A percentile compares a stretch with the other conserved stretches of the same genome.
Conservation (phyloP, 2,797 vertebrate species). For the Phoebastria nigripes region DNA sequence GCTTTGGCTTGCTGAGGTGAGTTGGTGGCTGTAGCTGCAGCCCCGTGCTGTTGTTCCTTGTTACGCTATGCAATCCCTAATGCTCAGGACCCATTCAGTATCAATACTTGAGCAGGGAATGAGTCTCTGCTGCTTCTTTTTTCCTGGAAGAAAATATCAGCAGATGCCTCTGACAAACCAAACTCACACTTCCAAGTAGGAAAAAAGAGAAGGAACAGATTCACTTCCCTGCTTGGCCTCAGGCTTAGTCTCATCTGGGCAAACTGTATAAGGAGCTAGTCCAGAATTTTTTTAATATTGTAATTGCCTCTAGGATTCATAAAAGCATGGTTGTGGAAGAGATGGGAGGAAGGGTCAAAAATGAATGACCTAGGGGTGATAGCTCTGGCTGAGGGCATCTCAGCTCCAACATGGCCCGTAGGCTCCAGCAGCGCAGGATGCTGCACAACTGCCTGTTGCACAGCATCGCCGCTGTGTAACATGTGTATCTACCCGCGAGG, state of each 20-base stretch:
- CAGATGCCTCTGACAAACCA: background rate
- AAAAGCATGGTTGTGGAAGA: background rate
- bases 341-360: background rate
- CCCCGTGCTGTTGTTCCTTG: background rate
- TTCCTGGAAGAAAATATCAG: background rate
- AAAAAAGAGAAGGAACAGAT: background rate
- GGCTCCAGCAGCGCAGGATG: fast-evolving
- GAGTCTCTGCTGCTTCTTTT: background rate
- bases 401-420: fast-evolving
- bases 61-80: fast-evolving
- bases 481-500: fast-evolving
- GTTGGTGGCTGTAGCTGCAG: background rate
- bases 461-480: fast-evolving
- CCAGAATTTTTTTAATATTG: background rate
- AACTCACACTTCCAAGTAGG: background rate
- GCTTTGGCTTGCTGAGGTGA: background rate
- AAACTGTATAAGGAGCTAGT: background rate
- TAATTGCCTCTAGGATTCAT: background rate
- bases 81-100: background rate
- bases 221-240: background rate
- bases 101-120: background rate
- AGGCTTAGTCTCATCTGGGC: background rate
- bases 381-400: background rate
- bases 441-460: no score
- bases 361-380: background rate